Percentiles rank a stretch among this genome's conserved stretches.
Conservation (phyloP, 2,797 vertebrate species). For the Pelodytes ibericus region DNA sequence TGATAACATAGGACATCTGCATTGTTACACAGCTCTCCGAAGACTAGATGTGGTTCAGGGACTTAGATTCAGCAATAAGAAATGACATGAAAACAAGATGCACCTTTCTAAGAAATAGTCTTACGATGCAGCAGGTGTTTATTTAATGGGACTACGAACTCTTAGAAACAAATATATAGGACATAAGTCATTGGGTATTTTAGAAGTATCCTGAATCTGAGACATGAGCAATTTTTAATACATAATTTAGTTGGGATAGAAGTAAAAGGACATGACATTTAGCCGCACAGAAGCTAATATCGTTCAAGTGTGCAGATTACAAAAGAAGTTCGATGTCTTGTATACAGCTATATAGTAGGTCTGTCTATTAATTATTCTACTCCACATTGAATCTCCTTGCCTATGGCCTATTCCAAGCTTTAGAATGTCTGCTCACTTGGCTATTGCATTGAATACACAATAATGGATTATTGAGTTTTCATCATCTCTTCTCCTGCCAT, state of each 20-base stretch:
- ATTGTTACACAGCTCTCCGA: slow-evolving; percentile 49
- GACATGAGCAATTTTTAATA: no score
- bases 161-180: no score
- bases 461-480: slow-evolving; percentile 47
- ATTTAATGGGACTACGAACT: no score
- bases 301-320: background rate
- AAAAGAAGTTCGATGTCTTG: background rate
- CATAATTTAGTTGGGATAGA: no score
- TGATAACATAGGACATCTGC: slow-evolving; percentile 59
- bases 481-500: slow-evolving; percentile 20
- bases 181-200: no score
- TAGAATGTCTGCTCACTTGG: slow-evolving; percentile 10
- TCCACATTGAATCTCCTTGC: slow-evolving; percentile 14
- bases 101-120: slow-evolving; percentile 11
- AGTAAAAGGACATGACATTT: no score
- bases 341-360: background rate
- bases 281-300: no score
- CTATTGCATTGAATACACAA: slow-evolving; percentile 14
- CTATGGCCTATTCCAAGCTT: background rate
- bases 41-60: slow-evolving; percentile 54
- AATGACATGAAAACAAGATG: background rate
- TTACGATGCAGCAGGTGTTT: no score
- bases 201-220: no score
- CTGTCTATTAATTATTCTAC: slow-evolving; percentile 12
- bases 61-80: slow-evolving; percentile 61